Evolutionary conservation across 2,888 invertebrate species (phyloP).

Genomic region (Drosophila stalkeri): DNA sequence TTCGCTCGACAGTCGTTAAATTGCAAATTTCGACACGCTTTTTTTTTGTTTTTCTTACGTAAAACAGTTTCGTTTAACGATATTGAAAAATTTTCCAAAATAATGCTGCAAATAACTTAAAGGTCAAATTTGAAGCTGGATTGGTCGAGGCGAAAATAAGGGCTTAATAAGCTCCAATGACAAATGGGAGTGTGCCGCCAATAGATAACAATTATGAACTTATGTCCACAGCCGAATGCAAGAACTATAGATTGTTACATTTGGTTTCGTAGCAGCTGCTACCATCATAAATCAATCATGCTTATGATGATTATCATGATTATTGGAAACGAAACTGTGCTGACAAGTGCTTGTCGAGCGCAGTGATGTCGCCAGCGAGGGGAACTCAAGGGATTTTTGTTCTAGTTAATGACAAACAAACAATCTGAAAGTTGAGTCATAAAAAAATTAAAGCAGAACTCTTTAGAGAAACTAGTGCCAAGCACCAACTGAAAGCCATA

Average conservation of each 20-base stretch:
- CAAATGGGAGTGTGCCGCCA: constrained; percentile 9
- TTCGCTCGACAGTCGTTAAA: not conserved
- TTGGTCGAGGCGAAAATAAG: constrained; percentile 14
- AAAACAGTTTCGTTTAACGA: not conserved
- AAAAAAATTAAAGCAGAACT: constrained; percentile 13
- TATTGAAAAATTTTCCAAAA: constrained; percentile 26
- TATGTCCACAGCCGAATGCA: not conserved
- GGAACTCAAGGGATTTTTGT: not conserved
- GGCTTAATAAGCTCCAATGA: constrained; percentile 21
- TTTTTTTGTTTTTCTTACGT: not conserved
- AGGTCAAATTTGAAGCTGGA: not conserved
- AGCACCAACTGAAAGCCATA: constrained; percentile 64
- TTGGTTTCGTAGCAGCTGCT: constrained; percentile 8
- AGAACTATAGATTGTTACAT: constrained; percentile 26
- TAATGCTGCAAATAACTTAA: constrained; percentile 6
- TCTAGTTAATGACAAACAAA: constrained; percentile 5
- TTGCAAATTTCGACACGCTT: not conserved
- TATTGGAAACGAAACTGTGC: constrained; percentile 1
- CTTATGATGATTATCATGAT: constrained; percentile 23
- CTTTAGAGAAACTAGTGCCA: constrained; percentile 51
- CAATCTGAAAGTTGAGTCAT: constrained; percentile 17
- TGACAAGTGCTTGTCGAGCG: constrained; percentile 21
- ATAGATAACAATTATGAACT: constrained; percentile 19
- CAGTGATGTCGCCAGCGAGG: not conserved
- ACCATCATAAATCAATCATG: constrained; percentile 49